Percentiles rank a stretch among this genome's conserved stretches.
Conservation (phyloP, 2,797 vertebrate genomes). For the Centropyge bicolor region DNA sequence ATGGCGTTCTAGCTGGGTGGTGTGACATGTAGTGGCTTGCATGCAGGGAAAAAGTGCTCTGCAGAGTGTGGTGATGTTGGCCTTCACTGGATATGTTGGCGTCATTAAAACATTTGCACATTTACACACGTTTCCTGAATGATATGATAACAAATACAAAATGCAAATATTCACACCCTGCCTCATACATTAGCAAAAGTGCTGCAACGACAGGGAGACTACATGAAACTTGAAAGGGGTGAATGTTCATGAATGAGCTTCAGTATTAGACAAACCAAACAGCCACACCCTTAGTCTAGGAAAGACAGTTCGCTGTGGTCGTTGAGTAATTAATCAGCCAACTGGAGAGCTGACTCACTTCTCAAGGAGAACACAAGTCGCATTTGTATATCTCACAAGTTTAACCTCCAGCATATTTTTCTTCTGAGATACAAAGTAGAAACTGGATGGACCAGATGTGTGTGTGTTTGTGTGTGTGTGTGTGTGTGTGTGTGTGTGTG, state of each 20-base stretch:
- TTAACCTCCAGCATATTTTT: constrained; percentile 52
- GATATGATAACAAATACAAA: constrained; percentile 21
- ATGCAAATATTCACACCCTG: neutral
- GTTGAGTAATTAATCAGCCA: constrained; percentile 30
- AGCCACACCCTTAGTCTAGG: constrained; percentile 55
- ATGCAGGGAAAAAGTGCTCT: constrained; percentile 22
- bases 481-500: constrained; percentile 5
- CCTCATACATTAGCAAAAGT: neutral
- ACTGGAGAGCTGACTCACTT: constrained; percentile 42
- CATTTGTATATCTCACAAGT: constrained; percentile 18
- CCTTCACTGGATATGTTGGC: neutral
- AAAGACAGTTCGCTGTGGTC: constrained; percentile 29
- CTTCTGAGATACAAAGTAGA: constrained; percentile 47
- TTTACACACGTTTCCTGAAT: constrained; percentile 1
- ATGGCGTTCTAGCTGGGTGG: constrained; percentile 25
- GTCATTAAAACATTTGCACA: constrained; percentile 48
- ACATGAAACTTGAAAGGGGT: neutral
- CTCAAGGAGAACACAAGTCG: neutral
- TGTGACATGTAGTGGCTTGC: constrained; percentile 69
- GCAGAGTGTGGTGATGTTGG: constrained; percentile 4
- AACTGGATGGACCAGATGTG: constrained; percentile 76
- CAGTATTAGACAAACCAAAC: constrained; percentile 39
- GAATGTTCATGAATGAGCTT: constrained; percentile 52
- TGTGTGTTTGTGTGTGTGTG: constrained; percentile 22
- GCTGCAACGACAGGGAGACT: neutral